phyloP scores from a whole-genome alignment of 2,888 invertebrate species.

The Dolichopus griseipennis region DNA sequence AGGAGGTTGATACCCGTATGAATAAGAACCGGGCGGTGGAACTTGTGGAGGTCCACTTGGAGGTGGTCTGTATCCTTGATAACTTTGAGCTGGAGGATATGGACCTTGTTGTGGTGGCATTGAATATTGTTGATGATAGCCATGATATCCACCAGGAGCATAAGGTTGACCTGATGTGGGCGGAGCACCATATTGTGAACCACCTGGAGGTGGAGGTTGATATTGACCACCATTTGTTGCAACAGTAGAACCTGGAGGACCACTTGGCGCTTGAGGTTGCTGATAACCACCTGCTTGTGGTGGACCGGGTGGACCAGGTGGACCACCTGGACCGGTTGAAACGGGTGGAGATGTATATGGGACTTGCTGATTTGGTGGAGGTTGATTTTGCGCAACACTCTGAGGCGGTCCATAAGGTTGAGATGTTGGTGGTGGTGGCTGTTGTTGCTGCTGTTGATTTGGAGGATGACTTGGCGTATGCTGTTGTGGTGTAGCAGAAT shows the following conservation, averaged over 20 bases:
- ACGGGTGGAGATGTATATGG: conserved; percentile 27
- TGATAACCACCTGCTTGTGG: conserved; percentile 22
- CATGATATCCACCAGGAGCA: conserved; percentile 46
- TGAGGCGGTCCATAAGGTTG: background rate
- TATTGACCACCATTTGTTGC: conserved; percentile 41
- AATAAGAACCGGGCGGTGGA: conserved; percentile 59
- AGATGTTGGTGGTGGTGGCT: background rate
- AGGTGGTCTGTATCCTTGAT: conserved; percentile 54
- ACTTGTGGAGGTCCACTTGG: conserved; percentile 40
- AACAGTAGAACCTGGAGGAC: conserved; percentile 29
- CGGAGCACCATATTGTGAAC: conserved; percentile 36
- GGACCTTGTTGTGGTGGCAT: conserved; percentile 47
- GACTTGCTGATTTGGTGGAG: conserved; percentile 28
- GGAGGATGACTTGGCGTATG: background rate
- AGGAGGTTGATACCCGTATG: conserved; percentile 73
- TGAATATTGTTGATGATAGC: conserved; percentile 51
- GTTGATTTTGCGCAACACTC: conserved; percentile 24
- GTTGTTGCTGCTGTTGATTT: background rate
- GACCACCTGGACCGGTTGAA: conserved; percentile 18
- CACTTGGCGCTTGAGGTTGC: conserved; percentile 34
- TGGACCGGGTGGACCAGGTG: conserved; percentile 25
- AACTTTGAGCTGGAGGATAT: conserved; percentile 54
- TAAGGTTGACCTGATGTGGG: conserved; percentile 33
- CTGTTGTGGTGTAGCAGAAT: conserved; percentile 32
- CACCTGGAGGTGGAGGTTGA: conserved; percentile 37